Evolutionary conservation across 2,113 vertebrate species (phyloP).

Genomic region (Dissostichus mawsoni): DNA sequence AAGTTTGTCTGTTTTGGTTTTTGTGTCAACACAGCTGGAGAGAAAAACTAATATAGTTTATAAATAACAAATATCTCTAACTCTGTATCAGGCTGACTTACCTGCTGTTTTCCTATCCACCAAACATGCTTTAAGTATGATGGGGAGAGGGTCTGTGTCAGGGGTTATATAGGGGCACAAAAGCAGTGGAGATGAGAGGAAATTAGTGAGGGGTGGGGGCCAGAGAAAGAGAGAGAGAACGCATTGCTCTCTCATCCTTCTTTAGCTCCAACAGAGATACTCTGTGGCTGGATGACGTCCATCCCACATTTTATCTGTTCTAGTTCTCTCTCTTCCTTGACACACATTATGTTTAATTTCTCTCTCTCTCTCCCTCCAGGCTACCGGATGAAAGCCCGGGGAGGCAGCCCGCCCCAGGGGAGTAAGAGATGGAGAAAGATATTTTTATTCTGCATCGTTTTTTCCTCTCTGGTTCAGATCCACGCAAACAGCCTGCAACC

Average conservation of each 20-base stretch:
- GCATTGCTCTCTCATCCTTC: conserved; percentile 12
- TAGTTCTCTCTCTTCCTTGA: no score
- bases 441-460: conserved; percentile 66
- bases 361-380: conserved; percentile 24
- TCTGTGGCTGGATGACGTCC: not conserved
- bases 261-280: conserved; percentile 9
- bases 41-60: not conserved
- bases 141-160: conserved; percentile 28
- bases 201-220: conserved; percentile 32
- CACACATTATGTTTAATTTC: not conserved
- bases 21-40: not conserved
- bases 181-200: conserved; percentile 50
- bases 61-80: not conserved
- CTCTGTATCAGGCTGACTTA: not conserved
- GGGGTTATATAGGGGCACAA: conserved; percentile 70
- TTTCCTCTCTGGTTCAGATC: conserved; percentile 10
- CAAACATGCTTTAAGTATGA: not conserved
- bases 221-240: conserved; percentile 26
- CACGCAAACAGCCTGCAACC: conserved; percentile 3
- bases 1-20: not conserved
- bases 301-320: no score
- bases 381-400: conserved; percentile 70
- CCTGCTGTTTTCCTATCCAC: conserved; percentile 7
- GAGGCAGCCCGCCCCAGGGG: conserved; percentile 55
- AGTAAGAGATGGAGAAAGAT: conserved; percentile 63